A percentile compares a stretch with the other conserved stretches of the same genome.
phyloP scores from a whole-genome alignment of 2,113 vertebrate species.

The Brachyhypopomus occidentalis region DNA sequence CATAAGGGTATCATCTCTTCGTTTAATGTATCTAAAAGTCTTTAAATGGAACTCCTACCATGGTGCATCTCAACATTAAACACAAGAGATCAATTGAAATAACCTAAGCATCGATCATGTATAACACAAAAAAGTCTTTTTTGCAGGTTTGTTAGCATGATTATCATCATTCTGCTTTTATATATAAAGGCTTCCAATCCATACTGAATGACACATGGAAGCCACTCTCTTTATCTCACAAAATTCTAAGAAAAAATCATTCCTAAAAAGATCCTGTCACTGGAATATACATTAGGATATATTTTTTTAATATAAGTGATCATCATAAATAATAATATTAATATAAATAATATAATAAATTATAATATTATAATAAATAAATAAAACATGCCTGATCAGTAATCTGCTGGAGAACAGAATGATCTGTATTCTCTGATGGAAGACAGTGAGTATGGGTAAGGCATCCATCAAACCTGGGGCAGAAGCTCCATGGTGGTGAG shows the following conservation, averaged over 20 bases:
- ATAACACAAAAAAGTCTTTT: not conserved
- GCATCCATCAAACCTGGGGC: conserved; percentile 45
- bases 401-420: conserved; percentile 2
- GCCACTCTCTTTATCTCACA: not conserved
- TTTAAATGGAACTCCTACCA: conserved; percentile 1
- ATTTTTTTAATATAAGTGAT: not conserved
- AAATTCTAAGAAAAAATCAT: not conserved
- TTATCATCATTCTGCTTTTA: not conserved
- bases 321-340: too few species aligned
- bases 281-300: not conserved
- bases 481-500: conserved; percentile 27
- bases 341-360: too few species aligned
- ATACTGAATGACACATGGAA: not conserved
- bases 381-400: not conserved
- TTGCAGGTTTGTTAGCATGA: not conserved
- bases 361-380: too few species aligned
- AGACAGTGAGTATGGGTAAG: conserved; percentile 20
- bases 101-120: not conserved
- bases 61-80: conserved; percentile 6
- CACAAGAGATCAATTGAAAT: not conserved
- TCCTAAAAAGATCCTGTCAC: not conserved
- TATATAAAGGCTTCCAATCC: conserved; percentile 1
- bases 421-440: conserved; percentile 5
- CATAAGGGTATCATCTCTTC: not conserved
- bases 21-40: not conserved